Conservation (phyloP, 2,888 invertebrate genomes). For the Gisinianus flammeolus region DNA sequence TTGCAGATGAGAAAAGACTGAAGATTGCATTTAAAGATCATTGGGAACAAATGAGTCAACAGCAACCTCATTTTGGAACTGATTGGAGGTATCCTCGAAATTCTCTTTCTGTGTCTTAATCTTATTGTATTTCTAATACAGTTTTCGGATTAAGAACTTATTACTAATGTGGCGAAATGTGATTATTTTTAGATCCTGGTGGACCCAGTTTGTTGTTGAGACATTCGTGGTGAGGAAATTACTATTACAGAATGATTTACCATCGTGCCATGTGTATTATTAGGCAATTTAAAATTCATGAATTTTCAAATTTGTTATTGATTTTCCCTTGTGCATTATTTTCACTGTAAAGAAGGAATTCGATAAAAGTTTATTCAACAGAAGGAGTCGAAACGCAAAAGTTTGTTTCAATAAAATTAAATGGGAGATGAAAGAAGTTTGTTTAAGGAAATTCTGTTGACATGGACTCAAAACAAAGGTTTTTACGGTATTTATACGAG, state of each 20-base stretch:
- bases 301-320: background rate
- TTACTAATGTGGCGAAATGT: too few species aligned
- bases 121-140: too few species aligned
- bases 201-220: conserved; percentile 72
- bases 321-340: too few species aligned
- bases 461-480: background rate
- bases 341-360: too few species aligned
- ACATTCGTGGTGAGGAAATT: conserved; percentile 68
- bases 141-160: too few species aligned
- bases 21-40: conserved; percentile 68
- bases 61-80: conserved; percentile 82
- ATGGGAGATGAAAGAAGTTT: too few species aligned
- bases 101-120: too few species aligned
- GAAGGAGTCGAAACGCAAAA: background rate
- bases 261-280: too few species aligned
- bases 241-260: conserved; percentile 36
- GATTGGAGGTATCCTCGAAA: conserved; percentile 74
- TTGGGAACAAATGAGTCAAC: conserved; percentile 70
- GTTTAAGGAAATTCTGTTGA: background rate
- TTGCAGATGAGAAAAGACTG: conserved; percentile 55
- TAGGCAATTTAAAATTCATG: too few species aligned
- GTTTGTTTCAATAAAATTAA: background rate
- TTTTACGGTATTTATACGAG: background rate
- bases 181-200: too few species aligned
- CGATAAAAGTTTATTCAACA: too few species aligned